phyloP scores from a whole-genome alignment of 1,140 invertebrate species.

The Lasaia peninsularis region DNA sequence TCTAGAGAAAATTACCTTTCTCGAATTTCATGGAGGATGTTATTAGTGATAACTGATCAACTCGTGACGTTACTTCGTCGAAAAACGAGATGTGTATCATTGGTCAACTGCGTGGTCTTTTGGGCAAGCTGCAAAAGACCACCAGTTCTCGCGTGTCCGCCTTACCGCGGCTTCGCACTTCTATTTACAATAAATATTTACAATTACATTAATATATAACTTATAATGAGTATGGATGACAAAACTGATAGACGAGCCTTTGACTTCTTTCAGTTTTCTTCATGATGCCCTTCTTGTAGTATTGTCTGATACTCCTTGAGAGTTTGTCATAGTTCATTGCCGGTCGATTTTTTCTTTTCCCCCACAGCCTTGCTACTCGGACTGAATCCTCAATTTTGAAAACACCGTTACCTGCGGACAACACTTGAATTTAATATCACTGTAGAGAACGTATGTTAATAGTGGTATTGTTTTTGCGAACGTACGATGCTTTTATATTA shows the following conservation, averaged over 20 bases:
- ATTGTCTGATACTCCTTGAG: slow-evolving; percentile 97
- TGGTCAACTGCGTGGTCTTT: slow-evolving; percentile 53
- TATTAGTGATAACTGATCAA: slow-evolving; percentile 24
- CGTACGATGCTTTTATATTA: slow-evolving; percentile 6
- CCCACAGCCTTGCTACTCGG: slow-evolving; percentile 96
- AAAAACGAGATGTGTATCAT: slow-evolving; percentile 38
- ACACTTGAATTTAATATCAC: slow-evolving; percentile 45
- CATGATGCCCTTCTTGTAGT: slow-evolving; percentile 99
- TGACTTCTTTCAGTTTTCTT: slow-evolving; percentile 99
- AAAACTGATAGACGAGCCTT: slow-evolving; percentile 99
- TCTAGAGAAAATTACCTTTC: slow-evolving; percentile 75
- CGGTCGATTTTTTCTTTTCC: slow-evolving; percentile 96
- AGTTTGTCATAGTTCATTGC: slow-evolving; percentile 99
- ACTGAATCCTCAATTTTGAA: slow-evolving; percentile 99
- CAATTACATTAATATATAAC: slow-evolving; percentile 38
- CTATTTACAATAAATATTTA: slow-evolving; percentile 77
- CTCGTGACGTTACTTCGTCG: slow-evolving; percentile 35
- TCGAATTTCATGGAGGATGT: slow-evolving; percentile 64
- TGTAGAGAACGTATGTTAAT: slow-evolving; percentile 5
- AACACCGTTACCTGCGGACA: slow-evolving; percentile 86
- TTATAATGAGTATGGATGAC: slow-evolving; percentile 93
- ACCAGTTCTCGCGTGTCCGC: slow-evolving; percentile 54
- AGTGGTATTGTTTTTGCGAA: slow-evolving; percentile 3
- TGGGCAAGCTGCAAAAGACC: slow-evolving; percentile 47
- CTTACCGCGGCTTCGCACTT: slow-evolving; percentile 67